Percentiles rank a stretch among this genome's conserved stretches.
phyloP scores from a whole-genome alignment of 2,113 vertebrate species.

The Galemys pyrenaicus region DNA sequence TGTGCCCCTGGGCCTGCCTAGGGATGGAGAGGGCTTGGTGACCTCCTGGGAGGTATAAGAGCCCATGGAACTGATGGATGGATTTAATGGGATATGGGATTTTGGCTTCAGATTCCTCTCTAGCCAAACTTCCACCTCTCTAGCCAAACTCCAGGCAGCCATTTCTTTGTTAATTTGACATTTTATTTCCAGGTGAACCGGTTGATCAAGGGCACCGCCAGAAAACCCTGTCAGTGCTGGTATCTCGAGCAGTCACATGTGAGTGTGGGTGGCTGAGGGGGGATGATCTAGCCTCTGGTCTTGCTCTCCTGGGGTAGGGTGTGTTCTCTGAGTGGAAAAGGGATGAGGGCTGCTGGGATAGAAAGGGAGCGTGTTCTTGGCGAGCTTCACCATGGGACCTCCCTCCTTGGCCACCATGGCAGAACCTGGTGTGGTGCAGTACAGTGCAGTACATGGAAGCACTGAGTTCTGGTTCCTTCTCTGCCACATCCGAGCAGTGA shows the following conservation, averaged over 20 bases:
- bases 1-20: neutral
- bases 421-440: neutral
- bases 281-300: accelerated
- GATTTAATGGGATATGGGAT: neutral
- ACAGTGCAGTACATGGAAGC: too few species aligned
- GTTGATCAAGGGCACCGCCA: constrained; percentile 93
- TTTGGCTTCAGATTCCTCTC: neutral
- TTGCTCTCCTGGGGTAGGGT: neutral
- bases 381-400: too few species aligned
- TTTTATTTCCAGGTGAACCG: constrained; percentile 87
- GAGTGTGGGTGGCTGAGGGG: constrained; percentile 74
- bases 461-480: neutral
- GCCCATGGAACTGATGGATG: neutral
- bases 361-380: neutral
- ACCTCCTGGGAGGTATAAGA: neutral
- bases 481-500: neutral
- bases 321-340: neutral
- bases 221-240: constrained; percentile 92
- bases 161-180: neutral
- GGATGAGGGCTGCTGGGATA: neutral
- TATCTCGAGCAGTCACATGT: constrained; percentile 93
- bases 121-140: neutral
- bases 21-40: neutral
- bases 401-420: too few species aligned
- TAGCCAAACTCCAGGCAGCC: neutral